Evolutionary conservation across 2,113 vertebrate species (phyloP), one percentile per base, ranked within the genome.

Genomic region (Engystomops pustulosus): DNA sequence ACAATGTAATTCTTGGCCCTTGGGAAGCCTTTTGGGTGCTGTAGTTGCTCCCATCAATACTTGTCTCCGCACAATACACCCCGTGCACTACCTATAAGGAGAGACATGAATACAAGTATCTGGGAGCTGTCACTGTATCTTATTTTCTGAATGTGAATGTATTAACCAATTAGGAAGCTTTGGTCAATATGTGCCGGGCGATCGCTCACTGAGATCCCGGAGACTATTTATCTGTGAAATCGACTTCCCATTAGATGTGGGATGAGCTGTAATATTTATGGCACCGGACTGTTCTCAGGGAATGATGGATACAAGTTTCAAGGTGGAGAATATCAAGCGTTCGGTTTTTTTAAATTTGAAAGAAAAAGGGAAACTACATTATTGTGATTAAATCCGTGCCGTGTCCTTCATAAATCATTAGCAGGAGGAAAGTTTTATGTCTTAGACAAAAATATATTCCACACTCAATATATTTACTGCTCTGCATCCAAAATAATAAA

Each of bases 201-300:
- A 79, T 79, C 83, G 7, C 25, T 69, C 25, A 65, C 27, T 38
- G 62, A 58, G 34, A 53, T 68, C 41, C 72, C 41, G 30, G 25
- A 58, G 17, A 70, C 75, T 25, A 84, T 84, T 55, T 32, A 62
- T 69, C 83, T 85, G 23, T 8, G 34, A 45, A 15, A 85, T 85
- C 55, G 83, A 85, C 49, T 70, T 78, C 41, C 65, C 75, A 70
- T 85, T 85, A 79, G 62, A 18, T 68, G 47, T 49, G 51, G 74
- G 49, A 38, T 17, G 32, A 70, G 49, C 23, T 41, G 74, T 58
- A 58, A 85, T 79, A 85, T 85, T 85, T 70, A 85, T 84, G 23
- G 72, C 74, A 8, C 55, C 69, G 15, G 62, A 18, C 49, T 70
- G 60, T 45, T 51, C 44, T 30, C 25, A 36, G 47, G 62, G 65